phyloP scores from a whole-genome alignment of 1,140 invertebrate genomes.

The Drosophila malerkotliana region DNA sequence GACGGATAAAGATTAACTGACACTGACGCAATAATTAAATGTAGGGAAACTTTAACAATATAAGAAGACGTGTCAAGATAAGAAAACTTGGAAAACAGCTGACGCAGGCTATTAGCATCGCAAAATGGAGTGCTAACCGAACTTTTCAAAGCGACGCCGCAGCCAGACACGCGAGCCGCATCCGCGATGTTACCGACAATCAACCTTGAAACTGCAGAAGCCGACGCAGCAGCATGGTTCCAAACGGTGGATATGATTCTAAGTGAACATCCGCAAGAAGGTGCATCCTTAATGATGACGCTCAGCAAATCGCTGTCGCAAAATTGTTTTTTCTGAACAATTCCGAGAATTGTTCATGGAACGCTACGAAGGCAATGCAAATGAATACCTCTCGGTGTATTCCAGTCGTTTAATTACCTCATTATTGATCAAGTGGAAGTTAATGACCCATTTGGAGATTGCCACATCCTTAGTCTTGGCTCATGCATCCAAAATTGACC shows the following conservation, averaged over 20 bases:
- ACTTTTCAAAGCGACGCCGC: background rate
- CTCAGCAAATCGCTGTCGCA: background rate
- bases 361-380: constrained; percentile 16
- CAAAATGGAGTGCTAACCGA: background rate
- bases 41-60: too few species aligned
- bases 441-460: too few species aligned
- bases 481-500: too few species aligned
- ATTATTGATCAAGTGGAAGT: too few species aligned
- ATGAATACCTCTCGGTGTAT: background rate
- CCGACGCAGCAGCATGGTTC: background rate
- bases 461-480: too few species aligned
- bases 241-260: background rate
- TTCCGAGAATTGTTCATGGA: constrained; percentile 13
- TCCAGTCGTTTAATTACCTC: background rate
- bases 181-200: constrained; percentile 1
- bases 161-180: background rate
- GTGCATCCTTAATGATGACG: background rate
- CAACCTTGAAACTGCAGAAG: constrained; percentile 4
- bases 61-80: background rate
- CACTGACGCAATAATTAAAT: too few species aligned
- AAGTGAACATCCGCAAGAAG: background rate
- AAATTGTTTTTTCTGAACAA: background rate
- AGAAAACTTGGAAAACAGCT: background rate
- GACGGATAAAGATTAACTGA: too few species aligned
- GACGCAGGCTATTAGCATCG: background rate